Conservation (phyloP, 2,113 vertebrate species). For the Ophthalmolycus amberensis region DNA sequence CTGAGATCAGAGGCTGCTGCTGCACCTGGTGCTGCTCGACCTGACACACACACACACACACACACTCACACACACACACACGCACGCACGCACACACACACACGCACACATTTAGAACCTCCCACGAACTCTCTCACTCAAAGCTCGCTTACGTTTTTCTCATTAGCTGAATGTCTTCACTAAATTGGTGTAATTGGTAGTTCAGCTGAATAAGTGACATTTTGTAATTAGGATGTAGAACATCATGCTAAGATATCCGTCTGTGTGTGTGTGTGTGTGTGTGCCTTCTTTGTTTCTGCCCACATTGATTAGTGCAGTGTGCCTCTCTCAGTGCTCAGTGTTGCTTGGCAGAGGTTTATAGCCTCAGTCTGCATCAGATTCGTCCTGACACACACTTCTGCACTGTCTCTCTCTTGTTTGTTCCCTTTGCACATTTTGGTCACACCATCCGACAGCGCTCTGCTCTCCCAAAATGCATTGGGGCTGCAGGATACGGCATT, state of each 20-base stretch:
- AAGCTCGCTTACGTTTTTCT: slow-evolving; percentile 31
- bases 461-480: slow-evolving; percentile 26
- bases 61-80: slow-evolving; percentile 10
- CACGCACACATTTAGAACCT: neutral
- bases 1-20: slow-evolving; percentile 50
- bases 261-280: neutral
- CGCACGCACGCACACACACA: slow-evolving; percentile 5
- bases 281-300: slow-evolving; percentile 19
- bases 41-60: neutral
- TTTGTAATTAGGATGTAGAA: slow-evolving; percentile 54
- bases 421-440: slow-evolving; percentile 34
- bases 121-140: slow-evolving; percentile 28
- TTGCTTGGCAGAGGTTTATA: slow-evolving; percentile 40
- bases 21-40: slow-evolving; percentile 31
- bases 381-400: slow-evolving; percentile 47
- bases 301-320: slow-evolving; percentile 22
- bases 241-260: slow-evolving; percentile 33
- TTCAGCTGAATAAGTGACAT: slow-evolving; percentile 52
- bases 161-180: slow-evolving; percentile 45
- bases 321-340: slow-evolving; percentile 24
- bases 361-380: slow-evolving; percentile 38
- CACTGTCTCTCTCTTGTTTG: slow-evolving; percentile 21
- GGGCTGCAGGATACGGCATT: slow-evolving; percentile 13
- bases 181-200: slow-evolving; percentile 49
- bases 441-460: slow-evolving; percentile 41